Conservation (phyloP, 2,888 invertebrate species). For the Heteropelma amictum region DNA sequence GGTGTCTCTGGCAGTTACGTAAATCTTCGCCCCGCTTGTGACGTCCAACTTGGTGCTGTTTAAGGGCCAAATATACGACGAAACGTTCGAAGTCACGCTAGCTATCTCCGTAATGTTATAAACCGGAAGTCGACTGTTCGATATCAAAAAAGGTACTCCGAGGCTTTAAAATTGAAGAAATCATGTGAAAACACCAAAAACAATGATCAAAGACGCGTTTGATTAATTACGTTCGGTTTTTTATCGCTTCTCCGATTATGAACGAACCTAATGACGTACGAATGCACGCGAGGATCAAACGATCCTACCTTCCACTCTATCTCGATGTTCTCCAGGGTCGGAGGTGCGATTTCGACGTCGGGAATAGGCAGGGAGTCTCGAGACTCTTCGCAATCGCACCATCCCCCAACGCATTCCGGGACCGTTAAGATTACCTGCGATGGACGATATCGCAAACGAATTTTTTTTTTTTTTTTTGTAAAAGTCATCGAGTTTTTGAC, state of each 20-base stretch:
- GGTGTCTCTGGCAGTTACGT: slow-evolving; percentile 63
- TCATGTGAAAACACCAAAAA: not conserved
- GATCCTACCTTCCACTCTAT: slow-evolving; percentile 64
- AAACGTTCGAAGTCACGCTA: slow-evolving; percentile 49
- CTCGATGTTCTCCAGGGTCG: slow-evolving; percentile 40
- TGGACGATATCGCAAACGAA: slow-evolving; percentile 1
- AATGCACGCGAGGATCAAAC: slow-evolving; percentile 51
- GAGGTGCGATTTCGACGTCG: slow-evolving; percentile 56
- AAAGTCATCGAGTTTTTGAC: too few species aligned
- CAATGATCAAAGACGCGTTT: too few species aligned
- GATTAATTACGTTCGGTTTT: too few species aligned
- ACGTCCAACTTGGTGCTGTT: slow-evolving; percentile 44
- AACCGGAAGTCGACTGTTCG: slow-evolving; percentile 66
- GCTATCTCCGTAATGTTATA: slow-evolving; percentile 69
- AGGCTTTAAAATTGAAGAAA: slow-evolving; percentile 59
- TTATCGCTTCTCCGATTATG: not conserved
- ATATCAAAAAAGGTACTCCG: slow-evolving; percentile 67
- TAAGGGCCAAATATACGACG: slow-evolving; percentile 62
- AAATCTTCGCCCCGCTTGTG: slow-evolving; percentile 62
- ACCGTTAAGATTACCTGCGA: slow-evolving; percentile 66
- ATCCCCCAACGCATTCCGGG: slow-evolving; percentile 68
- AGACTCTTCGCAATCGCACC: slow-evolving; percentile 64
- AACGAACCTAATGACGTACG: slow-evolving; percentile 65
- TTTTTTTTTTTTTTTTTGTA: too few species aligned
- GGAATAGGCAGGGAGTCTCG: slow-evolving; percentile 61